Evolutionary conservation across 2,888 invertebrate genomes (phyloP).

Genomic region (Conistra vaccinii): DNA sequence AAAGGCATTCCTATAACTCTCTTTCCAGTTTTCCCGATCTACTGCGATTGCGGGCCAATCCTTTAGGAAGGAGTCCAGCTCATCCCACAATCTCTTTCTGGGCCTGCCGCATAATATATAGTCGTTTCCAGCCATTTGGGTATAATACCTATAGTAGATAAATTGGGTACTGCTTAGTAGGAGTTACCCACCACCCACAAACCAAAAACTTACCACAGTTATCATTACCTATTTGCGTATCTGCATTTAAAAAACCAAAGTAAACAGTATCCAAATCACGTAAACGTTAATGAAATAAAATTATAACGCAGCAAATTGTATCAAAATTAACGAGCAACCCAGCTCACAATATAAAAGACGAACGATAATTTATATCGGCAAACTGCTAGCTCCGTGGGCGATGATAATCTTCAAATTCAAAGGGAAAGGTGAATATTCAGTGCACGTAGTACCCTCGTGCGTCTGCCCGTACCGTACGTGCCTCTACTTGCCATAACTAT

Average conservation of each 20-base stretch:
- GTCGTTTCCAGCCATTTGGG: too few species aligned
- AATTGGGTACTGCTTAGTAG: background rate
- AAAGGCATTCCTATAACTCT: too few species aligned
- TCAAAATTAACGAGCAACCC: slow-evolving; percentile 29
- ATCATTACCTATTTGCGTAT: background rate
- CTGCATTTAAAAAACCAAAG: background rate
- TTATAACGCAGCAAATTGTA: slow-evolving; percentile 21
- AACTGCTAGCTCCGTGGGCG: slow-evolving; percentile 57
- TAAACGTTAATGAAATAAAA: background rate
- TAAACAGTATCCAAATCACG: slow-evolving; percentile 3
- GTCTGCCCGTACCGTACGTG: slow-evolving; percentile 71
- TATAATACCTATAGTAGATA: too few species aligned
- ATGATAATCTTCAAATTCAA: slow-evolving; percentile 74
- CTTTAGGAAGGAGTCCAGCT: too few species aligned
- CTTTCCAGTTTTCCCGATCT: too few species aligned
- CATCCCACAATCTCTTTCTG: too few species aligned
- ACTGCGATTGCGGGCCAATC: too few species aligned
- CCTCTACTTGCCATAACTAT: slow-evolving; percentile 69
- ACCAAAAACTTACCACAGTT: background rate
- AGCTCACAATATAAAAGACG: slow-evolving; percentile 45
- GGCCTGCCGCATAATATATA: too few species aligned
- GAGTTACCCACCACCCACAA: background rate
- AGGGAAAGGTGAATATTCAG: slow-evolving; percentile 68
- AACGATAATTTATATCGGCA: slow-evolving; percentile 62
- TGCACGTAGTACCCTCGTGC: slow-evolving; percentile 70